Conservation (phyloP, 35 echinoderm and acorn worm genomes). For the Stichopus chloronotus region DNA sequence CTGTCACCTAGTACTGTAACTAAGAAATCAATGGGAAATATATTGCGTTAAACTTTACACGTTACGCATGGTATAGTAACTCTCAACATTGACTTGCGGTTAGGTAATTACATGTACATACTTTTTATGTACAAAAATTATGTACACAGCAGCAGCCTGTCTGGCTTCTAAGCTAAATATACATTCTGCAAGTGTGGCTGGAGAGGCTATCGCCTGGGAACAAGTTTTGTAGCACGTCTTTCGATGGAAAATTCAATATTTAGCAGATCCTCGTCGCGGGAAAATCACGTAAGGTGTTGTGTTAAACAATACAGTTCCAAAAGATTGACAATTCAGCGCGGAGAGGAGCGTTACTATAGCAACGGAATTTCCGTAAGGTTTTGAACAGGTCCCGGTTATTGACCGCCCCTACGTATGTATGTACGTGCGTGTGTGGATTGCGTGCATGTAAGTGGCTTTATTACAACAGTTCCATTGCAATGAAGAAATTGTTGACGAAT, state of each 20-base stretch:
- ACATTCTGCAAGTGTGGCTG: background rate
- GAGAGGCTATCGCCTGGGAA: constrained; percentile 34
- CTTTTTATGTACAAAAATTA: too few relatives aligned
- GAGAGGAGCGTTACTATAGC: constrained; percentile 23
- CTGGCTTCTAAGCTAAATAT: too few relatives aligned
- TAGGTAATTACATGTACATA: too few relatives aligned
- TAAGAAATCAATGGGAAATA: too few relatives aligned
- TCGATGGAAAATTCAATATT: constrained; percentile 48
- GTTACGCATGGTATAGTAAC: too few relatives aligned
- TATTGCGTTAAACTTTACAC: too few relatives aligned
- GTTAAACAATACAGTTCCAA: constrained; percentile 30
- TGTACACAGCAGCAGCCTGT: too few relatives aligned
- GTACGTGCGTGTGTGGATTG: constrained; percentile 13
- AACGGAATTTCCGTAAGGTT: constrained; percentile 45
- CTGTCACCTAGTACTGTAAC: too few relatives aligned
- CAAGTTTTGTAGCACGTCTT: constrained; percentile 16
- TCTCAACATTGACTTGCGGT: too few relatives aligned
- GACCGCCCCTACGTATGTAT: constrained; percentile 27
- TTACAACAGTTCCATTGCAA: background rate
- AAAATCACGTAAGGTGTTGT: constrained; percentile 19
- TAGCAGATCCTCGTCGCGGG: constrained; percentile 19
- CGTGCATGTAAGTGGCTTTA: background rate
- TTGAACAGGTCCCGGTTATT: constrained; percentile 52
- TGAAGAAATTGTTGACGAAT: background rate
- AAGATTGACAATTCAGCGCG: constrained; percentile 53